A percentile compares a stretch with the other conserved stretches of the same genome.
Conservation (phyloP, 2,888 invertebrate genomes). For the Scelioninae gen. 2 region DNA sequence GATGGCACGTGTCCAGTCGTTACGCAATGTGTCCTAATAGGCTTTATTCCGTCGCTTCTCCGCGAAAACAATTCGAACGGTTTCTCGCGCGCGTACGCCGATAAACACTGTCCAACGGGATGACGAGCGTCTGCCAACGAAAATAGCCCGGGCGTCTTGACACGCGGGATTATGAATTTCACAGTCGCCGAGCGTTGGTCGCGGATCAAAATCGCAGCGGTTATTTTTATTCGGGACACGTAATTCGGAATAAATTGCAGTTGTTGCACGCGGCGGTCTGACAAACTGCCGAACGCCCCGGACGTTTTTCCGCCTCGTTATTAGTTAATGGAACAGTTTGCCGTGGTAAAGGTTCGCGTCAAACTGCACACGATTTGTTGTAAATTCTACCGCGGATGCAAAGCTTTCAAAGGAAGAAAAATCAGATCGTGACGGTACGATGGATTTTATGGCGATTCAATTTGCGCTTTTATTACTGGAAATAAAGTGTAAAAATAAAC, state of each 20-base stretch:
- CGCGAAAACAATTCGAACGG: constrained; percentile 20
- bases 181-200: constrained; percentile 17
- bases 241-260: constrained; percentile 38
- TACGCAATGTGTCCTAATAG: constrained; percentile 62
- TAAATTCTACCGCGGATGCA: too few relatives aligned
- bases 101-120: constrained; percentile 49
- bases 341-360: neutral
- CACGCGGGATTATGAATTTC: constrained; percentile 22
- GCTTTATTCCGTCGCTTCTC: constrained; percentile 45
- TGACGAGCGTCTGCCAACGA: constrained; percentile 46
- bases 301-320: neutral
- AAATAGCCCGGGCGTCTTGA: constrained; percentile 48
- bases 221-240: constrained; percentile 36
- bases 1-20: constrained; percentile 57
- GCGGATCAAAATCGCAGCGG: constrained; percentile 20
- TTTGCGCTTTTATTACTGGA: too few relatives aligned
- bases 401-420: too few relatives aligned
- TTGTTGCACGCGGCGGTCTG: constrained; percentile 6
- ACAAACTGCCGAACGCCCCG: constrained; percentile 16
- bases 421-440: too few relatives aligned
- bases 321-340: constrained; percentile 10
- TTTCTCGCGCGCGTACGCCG: constrained; percentile 2
- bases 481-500: too few relatives aligned
- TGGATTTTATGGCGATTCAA: too few relatives aligned
- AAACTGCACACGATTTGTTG: too few relatives aligned